These are phyloP conservation scores for Microctonus hyperodae DNA, from an alignment of 2,888 invertebrate genomes.

Conservation along the genomic window DNA sequence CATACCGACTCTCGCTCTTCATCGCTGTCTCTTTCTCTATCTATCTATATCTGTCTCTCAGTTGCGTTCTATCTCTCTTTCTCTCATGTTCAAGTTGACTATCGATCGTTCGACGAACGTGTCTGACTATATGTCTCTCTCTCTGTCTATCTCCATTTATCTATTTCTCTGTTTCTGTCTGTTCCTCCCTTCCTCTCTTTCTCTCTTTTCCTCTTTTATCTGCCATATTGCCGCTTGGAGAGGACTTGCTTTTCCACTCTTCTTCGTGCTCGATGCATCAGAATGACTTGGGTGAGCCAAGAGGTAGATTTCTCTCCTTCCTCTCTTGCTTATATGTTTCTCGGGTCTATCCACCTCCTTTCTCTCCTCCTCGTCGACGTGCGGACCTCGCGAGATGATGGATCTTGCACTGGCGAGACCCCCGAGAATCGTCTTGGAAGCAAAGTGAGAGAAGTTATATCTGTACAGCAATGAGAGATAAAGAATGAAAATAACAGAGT, in stretches of 20 bases:
- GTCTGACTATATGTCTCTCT: not conserved
- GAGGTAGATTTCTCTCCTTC: slow-evolving; percentile 7
- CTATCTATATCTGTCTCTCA: slow-evolving; percentile 9
- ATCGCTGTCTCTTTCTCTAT: not conserved
- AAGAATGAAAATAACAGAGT: not conserved
- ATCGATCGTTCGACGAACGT: slow-evolving; percentile 17
- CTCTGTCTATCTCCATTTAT: not conserved
- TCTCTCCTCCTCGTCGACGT: slow-evolving; percentile 19
- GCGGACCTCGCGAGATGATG: slow-evolving; percentile 13
- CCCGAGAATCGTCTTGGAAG: slow-evolving; percentile 17
- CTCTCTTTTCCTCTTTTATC: slow-evolving; percentile 9
- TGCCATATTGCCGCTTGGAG: slow-evolving; percentile 11
- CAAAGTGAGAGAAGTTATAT: slow-evolving; percentile 14
- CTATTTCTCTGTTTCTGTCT: too few relatives aligned
- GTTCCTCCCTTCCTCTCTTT: slow-evolving; percentile 1
- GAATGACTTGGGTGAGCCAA: slow-evolving; percentile 21
- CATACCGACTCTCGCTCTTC: slow-evolving; percentile 31
- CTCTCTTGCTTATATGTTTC: too few relatives aligned
- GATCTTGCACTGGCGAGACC: slow-evolving; percentile 21
- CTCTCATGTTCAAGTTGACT: slow-evolving; percentile 2
- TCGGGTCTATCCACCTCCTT: too few relatives aligned
- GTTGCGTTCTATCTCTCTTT: not conserved
- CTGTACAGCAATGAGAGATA: slow-evolving; percentile 11
- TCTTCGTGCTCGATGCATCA: slow-evolving; percentile 22
- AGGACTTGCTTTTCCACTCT: slow-evolving; percentile 22